Evolutionary conservation across 2,888 invertebrate genomes (phyloP), one percentile per base, ranked within the genome.

Genomic region (Metalampra italica): DNA sequence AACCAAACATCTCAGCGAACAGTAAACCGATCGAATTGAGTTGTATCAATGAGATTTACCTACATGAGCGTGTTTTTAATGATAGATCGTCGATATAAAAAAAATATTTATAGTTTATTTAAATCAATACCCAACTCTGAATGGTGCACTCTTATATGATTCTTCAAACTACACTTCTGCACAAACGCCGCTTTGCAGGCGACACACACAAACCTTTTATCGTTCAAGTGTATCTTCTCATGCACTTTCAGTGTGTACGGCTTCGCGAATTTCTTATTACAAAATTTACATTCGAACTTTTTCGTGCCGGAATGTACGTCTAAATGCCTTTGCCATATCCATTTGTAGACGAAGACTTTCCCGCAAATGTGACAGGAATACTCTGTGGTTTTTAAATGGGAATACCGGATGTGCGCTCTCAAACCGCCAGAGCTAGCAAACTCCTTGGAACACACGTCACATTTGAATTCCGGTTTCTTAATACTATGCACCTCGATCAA

Each of bases 251-350:
- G 52, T 4, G 69, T 66, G 47, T 69, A 65, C 9, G 55, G 50
- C 13, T 68, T 66, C 0, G 61, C 60, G 45, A 67, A 77, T 9
- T 55, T 62, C 46, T 84, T 86, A 14, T 68, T 62, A 53, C 88
- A 88, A 0, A 79, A 56, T 22, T 74, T 66, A 52, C 88, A 89
- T 50, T 22, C 22, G 22, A 22, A 22, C 22, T 22, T 22, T 22
- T 22, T 22, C 22, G 22, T 22, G 3, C 22, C 76, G 69, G 42
- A 71, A 86, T 75, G 22, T 22, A 22, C 52, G 13, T 53, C 49
- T 3, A 58, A 30, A 50, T 61, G 61, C n/a, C 56, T 40, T 29
- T 54, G 52, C 52, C 57, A 54, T 30, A 52, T 55, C 61, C 57
- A 59, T 46, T 59, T 61, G 15, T 56, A 55, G 5, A 50, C 43